Evolutionary conservation across 2,797 vertebrate species (phyloP), one percentile per base, ranked within the genome.

Genomic region (Ctenopoma kingsleyae): DNA sequence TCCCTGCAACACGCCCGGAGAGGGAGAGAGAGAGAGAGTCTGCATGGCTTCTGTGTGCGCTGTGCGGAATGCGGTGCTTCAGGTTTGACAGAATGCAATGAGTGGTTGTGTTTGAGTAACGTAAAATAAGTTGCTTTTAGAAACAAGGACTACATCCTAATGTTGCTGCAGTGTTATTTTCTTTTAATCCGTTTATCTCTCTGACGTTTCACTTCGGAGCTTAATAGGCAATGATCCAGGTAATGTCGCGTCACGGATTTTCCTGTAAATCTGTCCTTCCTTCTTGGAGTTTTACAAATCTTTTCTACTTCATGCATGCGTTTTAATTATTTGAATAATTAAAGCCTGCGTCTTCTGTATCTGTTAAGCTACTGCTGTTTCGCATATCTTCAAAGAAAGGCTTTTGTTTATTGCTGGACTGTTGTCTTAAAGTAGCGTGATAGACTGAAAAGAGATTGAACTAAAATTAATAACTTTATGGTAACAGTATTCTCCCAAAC

Each of bases 151-250:
- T 87, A 70, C 59, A 19, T 54, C 23, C 73, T 67, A 58, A 81
- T 59, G 71, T 74, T 48, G 53, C 77, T 30, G 52, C 16, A 40
- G 15, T 60, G 13, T 60, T 51, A 0, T 66, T 62, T 49, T 63
- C 48, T 50, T 59, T 55, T 27, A 56, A 71, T 36, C 22, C 41
- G 60, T 38, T 84, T 59, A 64, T 70, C 57, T 76, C 55, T 75
- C 52, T 85, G 76, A 74, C 62, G 68, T 53, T 81, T 82, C 72
- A 79, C 86, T 72, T 70, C 87, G 93, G 91, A 90, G 85, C 81
- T 80, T 91, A 77, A 53, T 89, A 89, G 76, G 61, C 61, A 86
- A 25, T 91, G 72, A 85, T 74, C 46, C 90, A 93, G 93, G 93
- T 94, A 93, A 93, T 84, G 88, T 87, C 72, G 78, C 66, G 80